Evolutionary conservation across 2,888 invertebrate genomes (phyloP), one percentile per base, ranked within the genome.

Genomic region (Drosophila melanocephala): DNA sequence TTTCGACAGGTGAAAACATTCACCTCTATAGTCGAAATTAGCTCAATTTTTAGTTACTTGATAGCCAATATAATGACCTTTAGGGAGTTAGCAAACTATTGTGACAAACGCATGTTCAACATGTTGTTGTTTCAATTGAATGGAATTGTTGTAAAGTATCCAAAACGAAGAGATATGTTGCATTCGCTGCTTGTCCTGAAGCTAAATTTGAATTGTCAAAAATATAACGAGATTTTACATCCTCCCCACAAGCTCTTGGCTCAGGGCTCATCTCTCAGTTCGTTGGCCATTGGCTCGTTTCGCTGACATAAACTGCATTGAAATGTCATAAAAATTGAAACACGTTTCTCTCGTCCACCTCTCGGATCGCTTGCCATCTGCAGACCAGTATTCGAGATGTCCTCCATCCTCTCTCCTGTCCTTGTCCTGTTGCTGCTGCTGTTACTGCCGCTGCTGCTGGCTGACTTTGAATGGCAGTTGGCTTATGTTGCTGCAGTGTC

Each of bases 251-350:
- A 26, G 56, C 62, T 37, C 14, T 19, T 32, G 3, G 3, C n/a
- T 33, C 12, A 10, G 32, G 39, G 22, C 33, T 22, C 60, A 35
- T 39, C 60, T 32, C 60, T 37, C 62, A 69, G 71, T 69, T 63
- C 35, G 37, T 61, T 72, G 83, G 57, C 72, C 75, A 67, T 73
- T 84, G 74, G 56, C 69, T 81, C 77, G 68, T 87, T 85, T 73
- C 79, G 82, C 82, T 84, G 79, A 83, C 78, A 87, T 89, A 75
- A 89, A 86, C 75, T 85, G 85, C 89, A 85, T 83, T 83, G 87
- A 81, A 87, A 89, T 85, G 89, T 85, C 87, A 86, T 85, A 89
- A 86, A 89, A 85, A 87, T 79, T 84, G 84, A 76, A 84, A 87
- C 87, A 84, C 81, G 83, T 81, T 80, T 68, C 50, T 63, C 51